Percentiles rank a stretch among this genome's conserved stretches.
Conservation (phyloP, 2,888 invertebrate species). For the Chesias legatella region DNA sequence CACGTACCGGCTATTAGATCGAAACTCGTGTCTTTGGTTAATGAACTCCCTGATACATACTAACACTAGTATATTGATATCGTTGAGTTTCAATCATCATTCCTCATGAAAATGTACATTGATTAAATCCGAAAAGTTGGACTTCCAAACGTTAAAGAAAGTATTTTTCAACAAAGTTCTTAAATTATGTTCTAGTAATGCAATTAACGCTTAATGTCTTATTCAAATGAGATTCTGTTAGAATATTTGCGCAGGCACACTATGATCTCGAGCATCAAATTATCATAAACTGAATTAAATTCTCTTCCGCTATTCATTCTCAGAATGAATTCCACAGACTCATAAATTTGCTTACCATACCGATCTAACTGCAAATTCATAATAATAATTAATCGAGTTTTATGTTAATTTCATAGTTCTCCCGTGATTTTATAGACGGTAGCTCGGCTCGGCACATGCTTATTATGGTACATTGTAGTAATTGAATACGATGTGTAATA, state of each 20-base stretch:
- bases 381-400: slow-evolving; percentile 19
- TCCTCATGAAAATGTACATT: no score
- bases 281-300: slow-evolving; percentile 12
- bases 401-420: slow-evolving; percentile 29
- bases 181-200: no score
- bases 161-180: no score
- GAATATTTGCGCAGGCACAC: slow-evolving; percentile 8
- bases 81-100: neutral
- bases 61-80: slow-evolving; percentile 8
- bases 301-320: slow-evolving; percentile 10
- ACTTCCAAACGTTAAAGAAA: no score
- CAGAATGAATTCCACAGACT: slow-evolving; percentile 5
- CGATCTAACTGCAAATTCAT: slow-evolving; percentile 1
- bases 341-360: slow-evolving; percentile 6
- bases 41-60: slow-evolving; percentile 24
- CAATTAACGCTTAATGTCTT: no score
- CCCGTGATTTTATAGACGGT: slow-evolving; percentile 28
- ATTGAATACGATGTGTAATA: slow-evolving; percentile 52
- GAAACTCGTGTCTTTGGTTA: slow-evolving; percentile 34
- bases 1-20: slow-evolving; percentile 48
- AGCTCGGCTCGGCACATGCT: slow-evolving; percentile 29
- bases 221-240: neutral
- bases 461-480: slow-evolving; percentile 46
- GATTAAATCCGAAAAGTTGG: no score
- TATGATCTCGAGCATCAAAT: slow-evolving; percentile 2